Evolutionary conservation across 2,888 invertebrate species (phyloP).

Genomic region (Thera britannica): DNA sequence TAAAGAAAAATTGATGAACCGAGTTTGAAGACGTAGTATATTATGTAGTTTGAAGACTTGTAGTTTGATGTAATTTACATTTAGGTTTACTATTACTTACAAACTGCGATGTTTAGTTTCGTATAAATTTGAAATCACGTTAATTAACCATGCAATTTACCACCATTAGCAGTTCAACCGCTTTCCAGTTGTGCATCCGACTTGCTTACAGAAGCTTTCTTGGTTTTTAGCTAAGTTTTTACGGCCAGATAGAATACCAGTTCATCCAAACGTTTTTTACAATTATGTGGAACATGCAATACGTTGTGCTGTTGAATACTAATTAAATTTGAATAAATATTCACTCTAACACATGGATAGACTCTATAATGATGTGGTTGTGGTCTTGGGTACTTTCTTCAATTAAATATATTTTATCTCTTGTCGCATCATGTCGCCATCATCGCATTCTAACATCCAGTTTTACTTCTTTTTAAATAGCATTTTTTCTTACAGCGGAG

Average conservation of each 20-base stretch:
- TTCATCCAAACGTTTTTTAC: slow-evolving; percentile 8
- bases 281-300: not conserved
- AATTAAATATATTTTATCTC: no score
- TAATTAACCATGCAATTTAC: slow-evolving; percentile 21
- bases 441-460: not conserved
- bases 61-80: no score
- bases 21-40: no score
- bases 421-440: no score
- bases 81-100: no score
- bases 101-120: not conserved
- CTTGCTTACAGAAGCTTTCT: slow-evolving; percentile 15
- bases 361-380: not conserved
- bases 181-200: slow-evolving; percentile 12
- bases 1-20: no score
- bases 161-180: slow-evolving; percentile 9
- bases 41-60: no score
- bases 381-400: no score
- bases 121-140: slow-evolving; percentile 14
- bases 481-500: slow-evolving; percentile 80
- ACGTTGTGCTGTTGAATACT: no score
- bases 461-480: no score
- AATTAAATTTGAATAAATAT: not conserved
- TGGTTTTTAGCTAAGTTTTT: slow-evolving; percentile 17
- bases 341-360: not conserved
- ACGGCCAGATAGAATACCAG: slow-evolving; percentile 2